phyloP scores from a whole-genome alignment of 92 coral and sea anemone species.

The Meandrina meandrites region DNA sequence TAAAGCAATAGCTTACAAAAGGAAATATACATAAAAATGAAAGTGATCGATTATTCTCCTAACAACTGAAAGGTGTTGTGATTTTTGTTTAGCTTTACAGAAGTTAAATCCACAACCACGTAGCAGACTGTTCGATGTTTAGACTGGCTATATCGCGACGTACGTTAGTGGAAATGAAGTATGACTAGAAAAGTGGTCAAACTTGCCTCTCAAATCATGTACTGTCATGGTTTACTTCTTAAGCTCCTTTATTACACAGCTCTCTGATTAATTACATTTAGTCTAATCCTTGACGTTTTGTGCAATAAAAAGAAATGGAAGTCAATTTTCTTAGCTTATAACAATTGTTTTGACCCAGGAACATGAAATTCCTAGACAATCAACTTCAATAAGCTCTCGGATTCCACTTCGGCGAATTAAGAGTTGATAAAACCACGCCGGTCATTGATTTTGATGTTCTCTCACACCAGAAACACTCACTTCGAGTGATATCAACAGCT shows the following conservation, averaged over 20 bases:
- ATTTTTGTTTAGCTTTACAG: not conserved
- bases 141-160: not conserved
- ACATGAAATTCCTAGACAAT: not conserved
- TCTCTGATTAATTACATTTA: not conserved
- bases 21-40: not conserved
- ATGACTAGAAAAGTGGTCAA: not conserved
- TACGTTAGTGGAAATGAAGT: not conserved
- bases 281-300: slow-evolving; percentile 17
- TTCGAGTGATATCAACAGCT: not conserved
- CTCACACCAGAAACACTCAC: not conserved
- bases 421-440: not conserved
- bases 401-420: not conserved
- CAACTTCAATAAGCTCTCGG: too few species aligned
- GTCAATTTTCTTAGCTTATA: not conserved
- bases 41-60: not conserved
- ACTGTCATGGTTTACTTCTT: not conserved
- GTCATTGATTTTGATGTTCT: not conserved
- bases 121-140: not conserved
- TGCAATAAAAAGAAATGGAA: not conserved
- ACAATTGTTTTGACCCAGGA: not conserved
- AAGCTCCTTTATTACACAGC: slow-evolving; percentile 3
- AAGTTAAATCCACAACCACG: not conserved
- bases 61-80: not conserved
- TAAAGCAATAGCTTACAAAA: not conserved
- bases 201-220: not conserved